phyloP scores from a whole-genome alignment of 2,797 vertebrate genomes.

The Sebastes vulpes region DNA sequence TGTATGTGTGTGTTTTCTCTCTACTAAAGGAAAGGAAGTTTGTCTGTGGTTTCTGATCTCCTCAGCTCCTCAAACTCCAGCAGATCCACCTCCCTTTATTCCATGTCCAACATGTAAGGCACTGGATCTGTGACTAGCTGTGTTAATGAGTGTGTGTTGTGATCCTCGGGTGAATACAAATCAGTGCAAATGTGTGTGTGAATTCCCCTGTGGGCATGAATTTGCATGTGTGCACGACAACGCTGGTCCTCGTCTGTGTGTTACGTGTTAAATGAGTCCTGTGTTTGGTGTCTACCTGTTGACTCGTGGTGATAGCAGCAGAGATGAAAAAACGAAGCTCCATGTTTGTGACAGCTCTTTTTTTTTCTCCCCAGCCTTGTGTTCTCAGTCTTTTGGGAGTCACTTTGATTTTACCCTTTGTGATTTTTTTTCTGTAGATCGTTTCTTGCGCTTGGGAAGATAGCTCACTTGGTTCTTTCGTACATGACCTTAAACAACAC shows the following conservation, averaged over 20 bases:
- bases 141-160: constrained; percentile 32
- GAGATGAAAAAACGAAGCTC: background rate
- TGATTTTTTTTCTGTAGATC: constrained; percentile 11
- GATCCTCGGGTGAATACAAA: constrained; percentile 11
- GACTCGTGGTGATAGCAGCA: background rate
- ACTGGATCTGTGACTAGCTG: constrained; percentile 76
- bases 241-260: constrained; percentile 1
- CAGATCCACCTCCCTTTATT: constrained; percentile 89
- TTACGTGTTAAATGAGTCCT: constrained; percentile 4
- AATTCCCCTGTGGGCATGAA: constrained; percentile 50
- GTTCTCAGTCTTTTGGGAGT: constrained; percentile 39
- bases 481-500: constrained; percentile 50
- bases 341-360: background rate
- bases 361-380: constrained; percentile 41
- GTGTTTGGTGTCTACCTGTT: constrained; percentile 41
- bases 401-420: constrained; percentile 24
- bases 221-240: constrained; percentile 69
- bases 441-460: constrained; percentile 1
- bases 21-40: constrained; percentile 88
- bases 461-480: constrained; percentile 16
- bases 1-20: constrained; percentile 75
- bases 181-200: constrained; percentile 11
- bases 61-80: constrained; percentile 88
- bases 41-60: constrained; percentile 88
- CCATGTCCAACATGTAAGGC: constrained; percentile 90